Conservation (phyloP, 1,140 invertebrate genomes). For the Piezodorus guildinii region DNA sequence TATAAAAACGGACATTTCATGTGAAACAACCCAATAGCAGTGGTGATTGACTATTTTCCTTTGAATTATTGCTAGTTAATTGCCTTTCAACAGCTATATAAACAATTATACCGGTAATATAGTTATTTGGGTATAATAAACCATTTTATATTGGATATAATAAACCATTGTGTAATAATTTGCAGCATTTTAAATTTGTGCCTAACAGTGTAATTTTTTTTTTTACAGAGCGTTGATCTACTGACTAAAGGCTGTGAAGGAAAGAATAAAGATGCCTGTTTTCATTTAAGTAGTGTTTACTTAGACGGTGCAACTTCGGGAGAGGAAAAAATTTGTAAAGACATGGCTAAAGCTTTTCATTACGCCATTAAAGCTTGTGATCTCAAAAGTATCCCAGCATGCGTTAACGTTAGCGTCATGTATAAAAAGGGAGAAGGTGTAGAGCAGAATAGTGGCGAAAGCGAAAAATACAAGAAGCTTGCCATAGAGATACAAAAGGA, state of each 20-base stretch:
- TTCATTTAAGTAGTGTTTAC: slow-evolving; percentile 64
- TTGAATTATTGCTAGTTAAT: no score
- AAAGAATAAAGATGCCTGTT: slow-evolving; percentile 60
- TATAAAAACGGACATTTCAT: no score
- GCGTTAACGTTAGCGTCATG: slow-evolving; percentile 77
- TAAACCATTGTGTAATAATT: no score
- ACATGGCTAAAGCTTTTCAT: slow-evolving; percentile 63
- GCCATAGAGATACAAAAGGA: slow-evolving; percentile 57
- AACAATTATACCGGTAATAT: no score
- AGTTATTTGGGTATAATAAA: no score
- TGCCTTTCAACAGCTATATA: no score
- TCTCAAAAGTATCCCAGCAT: slow-evolving; percentile 58
- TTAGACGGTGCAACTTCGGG: slow-evolving; percentile 53
- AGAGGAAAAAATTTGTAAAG: slow-evolving; percentile 43
- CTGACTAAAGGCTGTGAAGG: slow-evolving; percentile 66
- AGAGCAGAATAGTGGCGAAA: slow-evolving; percentile 53
- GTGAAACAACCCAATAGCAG: no score
- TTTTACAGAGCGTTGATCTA: slow-evolving; percentile 47
- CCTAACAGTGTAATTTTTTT: no score
- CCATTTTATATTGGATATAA: no score
- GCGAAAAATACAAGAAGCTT: slow-evolving; percentile 56
- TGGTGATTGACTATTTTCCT: no score
- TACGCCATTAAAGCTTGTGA: slow-evolving; percentile 66
- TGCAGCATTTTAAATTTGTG: no score
- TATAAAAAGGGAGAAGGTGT: slow-evolving; percentile 51